Percentiles rank a stretch among this genome's conserved stretches.
phyloP scores from a whole-genome alignment of 2,888 invertebrate genomes.

The Polylopha cassiicola region DNA sequence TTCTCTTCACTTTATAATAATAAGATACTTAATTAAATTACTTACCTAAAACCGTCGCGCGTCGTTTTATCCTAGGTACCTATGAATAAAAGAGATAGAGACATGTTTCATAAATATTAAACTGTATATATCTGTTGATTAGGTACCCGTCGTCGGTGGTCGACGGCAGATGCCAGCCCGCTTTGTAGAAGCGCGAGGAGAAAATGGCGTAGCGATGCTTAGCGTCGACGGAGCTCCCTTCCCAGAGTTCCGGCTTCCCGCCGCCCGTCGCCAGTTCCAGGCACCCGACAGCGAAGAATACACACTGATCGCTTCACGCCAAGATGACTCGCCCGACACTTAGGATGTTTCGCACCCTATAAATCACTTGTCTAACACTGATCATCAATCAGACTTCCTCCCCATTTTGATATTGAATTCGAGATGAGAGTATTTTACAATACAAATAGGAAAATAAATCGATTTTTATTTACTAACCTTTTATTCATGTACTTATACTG shows the following conservation, averaged over 20 bases:
- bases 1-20: too few species aligned
- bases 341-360: slow-evolving; percentile 4
- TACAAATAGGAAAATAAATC: too few species aligned
- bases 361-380: slow-evolving; percentile 12
- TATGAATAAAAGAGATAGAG: not conserved
- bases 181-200: slow-evolving; percentile 41
- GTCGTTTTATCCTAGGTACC: not conserved
- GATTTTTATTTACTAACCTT: too few species aligned
- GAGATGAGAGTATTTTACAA: slow-evolving; percentile 10
- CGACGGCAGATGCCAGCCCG: slow-evolving; percentile 16
- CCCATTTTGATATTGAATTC: slow-evolving; percentile 23
- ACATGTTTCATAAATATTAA: not conserved
- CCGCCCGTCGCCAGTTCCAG: slow-evolving; percentile 50
- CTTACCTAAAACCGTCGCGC: too few species aligned
- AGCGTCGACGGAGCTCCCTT: slow-evolving; percentile 42
- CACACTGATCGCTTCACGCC: slow-evolving; percentile 20
- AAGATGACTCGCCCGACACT: not conserved
- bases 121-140: slow-evolving; percentile 16
- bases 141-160: slow-evolving; percentile 27
- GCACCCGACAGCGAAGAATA: slow-evolving; percentile 22
- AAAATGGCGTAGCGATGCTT: slow-evolving; percentile 39
- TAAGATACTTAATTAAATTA: too few species aligned
- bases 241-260: slow-evolving; percentile 47
- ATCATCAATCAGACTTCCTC: slow-evolving; percentile 13
- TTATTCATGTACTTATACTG: too few species aligned